Percentiles rank a stretch among this genome's conserved stretches.
These are phyloP conservation scores for Grapholita molesta DNA, from an alignment of 1,140 invertebrate genomes.

Conservation along the genomic window DNA sequence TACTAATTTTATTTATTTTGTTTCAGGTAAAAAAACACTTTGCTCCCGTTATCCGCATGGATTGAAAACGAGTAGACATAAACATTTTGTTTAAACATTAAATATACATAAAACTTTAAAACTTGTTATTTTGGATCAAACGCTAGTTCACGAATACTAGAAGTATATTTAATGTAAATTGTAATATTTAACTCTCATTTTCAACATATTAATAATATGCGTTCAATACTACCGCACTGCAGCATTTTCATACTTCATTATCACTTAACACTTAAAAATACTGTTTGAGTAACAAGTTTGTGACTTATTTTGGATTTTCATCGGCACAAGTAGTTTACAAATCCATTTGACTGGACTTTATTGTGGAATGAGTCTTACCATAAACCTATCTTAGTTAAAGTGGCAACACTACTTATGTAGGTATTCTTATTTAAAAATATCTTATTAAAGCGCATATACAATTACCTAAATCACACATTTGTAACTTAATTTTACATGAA, in stretches of 20 bases:
- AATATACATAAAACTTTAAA: no score
- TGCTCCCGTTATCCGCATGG: neutral
- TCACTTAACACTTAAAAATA: neutral
- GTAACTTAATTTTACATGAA: no score
- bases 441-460: neutral
- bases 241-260: slow-evolving; percentile 1
- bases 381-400: neutral
- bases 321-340: neutral
- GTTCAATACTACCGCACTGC: neutral
- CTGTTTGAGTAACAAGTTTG: neutral
- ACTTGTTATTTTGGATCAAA: no score
- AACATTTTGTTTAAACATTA: neutral
- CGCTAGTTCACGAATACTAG: no score
- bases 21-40: neutral
- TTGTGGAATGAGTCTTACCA: neutral
- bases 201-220: neutral
- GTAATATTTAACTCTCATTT: no score
- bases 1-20: neutral
- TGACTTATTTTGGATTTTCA: neutral
- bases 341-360: no score
- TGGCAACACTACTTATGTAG: neutral
- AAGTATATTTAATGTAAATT: no score
- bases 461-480: no score
- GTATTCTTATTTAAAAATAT: neutral
- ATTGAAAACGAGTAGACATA: no score